These are phyloP conservation scores for Propithecus coquereli DNA, from an alignment of 2,113 vertebrate genomes.

Conservation along the genomic window DNA sequence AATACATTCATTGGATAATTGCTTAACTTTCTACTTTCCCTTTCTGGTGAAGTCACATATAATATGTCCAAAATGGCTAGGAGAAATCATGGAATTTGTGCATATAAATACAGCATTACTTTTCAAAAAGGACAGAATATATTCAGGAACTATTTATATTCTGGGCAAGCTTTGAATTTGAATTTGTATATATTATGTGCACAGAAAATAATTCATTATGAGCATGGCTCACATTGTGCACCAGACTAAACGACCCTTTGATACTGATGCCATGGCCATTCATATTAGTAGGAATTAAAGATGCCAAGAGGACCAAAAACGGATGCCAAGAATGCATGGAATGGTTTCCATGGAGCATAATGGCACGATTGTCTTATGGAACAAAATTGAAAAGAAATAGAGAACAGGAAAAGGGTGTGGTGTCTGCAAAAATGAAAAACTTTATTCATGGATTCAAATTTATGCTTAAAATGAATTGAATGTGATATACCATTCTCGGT, in stretches of 20 bases:
- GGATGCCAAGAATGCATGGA: slow-evolving; percentile 61
- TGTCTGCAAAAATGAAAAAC: slow-evolving; percentile 68
- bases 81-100: slow-evolving; percentile 63
- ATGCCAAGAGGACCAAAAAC: slow-evolving; percentile 34
- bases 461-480: slow-evolving; percentile 68
- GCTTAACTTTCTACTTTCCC: slow-evolving; percentile 64
- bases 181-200: slow-evolving; percentile 61
- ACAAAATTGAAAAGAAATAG: slow-evolving; percentile 64
- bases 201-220: slow-evolving; percentile 65
- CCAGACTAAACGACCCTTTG: slow-evolving; percentile 52
- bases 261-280: slow-evolving; percentile 57
- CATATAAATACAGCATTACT: slow-evolving; percentile 56
- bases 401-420: slow-evolving; percentile 62
- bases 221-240: background rate
- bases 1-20: slow-evolving; percentile 63
- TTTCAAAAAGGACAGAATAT: slow-evolving; percentile 66
- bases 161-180: slow-evolving; percentile 41
- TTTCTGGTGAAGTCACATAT: slow-evolving; percentile 61
- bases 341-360: slow-evolving; percentile 64
- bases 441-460: slow-evolving; percentile 75
- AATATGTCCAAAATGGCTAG: slow-evolving; percentile 68
- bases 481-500: slow-evolving; percentile 50
- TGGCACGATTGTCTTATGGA: slow-evolving; percentile 60
- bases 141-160: slow-evolving; percentile 70
- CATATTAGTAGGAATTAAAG: slow-evolving; percentile 43